Evolutionary conservation across 1,140 invertebrate species (phyloP), one percentile per base, ranked within the genome.

Genomic region (Pogonomyrmex barbatus): DNA sequence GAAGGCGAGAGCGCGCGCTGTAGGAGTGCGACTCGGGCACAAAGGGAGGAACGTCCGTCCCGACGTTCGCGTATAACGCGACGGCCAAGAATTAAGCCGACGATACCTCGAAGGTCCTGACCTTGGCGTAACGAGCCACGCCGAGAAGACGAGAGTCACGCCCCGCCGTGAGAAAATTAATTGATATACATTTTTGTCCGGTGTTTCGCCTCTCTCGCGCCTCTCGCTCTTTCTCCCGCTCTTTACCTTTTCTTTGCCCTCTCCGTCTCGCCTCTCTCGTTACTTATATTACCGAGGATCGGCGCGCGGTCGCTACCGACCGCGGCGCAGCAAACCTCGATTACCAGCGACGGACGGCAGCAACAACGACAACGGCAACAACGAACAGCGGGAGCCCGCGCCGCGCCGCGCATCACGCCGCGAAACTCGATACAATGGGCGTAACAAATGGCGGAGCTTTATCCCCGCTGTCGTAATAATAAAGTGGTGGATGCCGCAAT

Each of bases 401-500:
- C 36, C 39, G 71, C 14, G 4, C 39, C 60, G 39, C 65, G 42
- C 63, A 24, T 24, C 47, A 14, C 62, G 81, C 60, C 63, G 65
- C 84, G 47, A 56, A 88, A 79, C 67, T 71, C 47, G 67, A 79
- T 70, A 87, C 88, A 90, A 91, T 91, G 76, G 85, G 85, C 88
- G 83, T 91, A 91, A 93, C 92, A 91, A 93, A 93, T 91, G 77
- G 81, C 85, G 9, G 50, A 70, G 65, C 77, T 85, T 90, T 89
- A 87, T 85, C 86, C 85, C 39, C 33, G 87, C 87, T 91, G 89
- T 94, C 90, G 92, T 92, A 92, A 93, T 91, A 92, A 93, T 89
- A 90, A 90, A 88, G 84, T 88, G 88, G 81, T 87, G 81, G 89
- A 87, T 90, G 91, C 89, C 91, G 93, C 93, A 94, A 93, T 94